These are phyloP conservation scores for Papilio glaucus DNA, from an alignment of 1,140 invertebrate species.

Conservation along the genomic window DNA sequence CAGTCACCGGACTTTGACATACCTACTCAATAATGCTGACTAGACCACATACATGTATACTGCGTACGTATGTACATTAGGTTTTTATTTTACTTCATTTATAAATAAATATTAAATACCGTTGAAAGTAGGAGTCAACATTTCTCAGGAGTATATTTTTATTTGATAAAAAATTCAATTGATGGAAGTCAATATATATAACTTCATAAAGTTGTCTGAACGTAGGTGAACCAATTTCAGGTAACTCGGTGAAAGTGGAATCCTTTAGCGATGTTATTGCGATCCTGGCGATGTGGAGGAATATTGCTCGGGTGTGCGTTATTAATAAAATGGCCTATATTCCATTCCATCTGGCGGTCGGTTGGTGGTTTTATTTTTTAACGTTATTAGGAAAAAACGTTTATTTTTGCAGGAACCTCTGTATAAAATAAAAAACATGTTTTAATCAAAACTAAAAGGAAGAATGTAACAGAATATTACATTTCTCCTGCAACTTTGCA, in stretches of 20 bases:
- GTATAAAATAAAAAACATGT: too few species aligned
- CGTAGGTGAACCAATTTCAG: slow-evolving; percentile 4
- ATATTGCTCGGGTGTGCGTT: slow-evolving; percentile 12
- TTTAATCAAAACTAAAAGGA: too few species aligned
- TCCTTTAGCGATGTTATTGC: slow-evolving; percentile 14
- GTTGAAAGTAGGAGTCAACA: too few species aligned
- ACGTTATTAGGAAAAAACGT: too few species aligned
- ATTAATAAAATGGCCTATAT: not conserved
- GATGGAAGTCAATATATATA: not conserved
- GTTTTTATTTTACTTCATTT: too few species aligned
- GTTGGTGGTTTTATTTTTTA: not conserved
- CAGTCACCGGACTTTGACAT: not conserved
- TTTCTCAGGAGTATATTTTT: not conserved
- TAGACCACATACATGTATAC: not conserved
- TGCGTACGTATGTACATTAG: too few species aligned
- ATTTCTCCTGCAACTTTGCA: too few species aligned
- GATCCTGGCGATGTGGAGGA: not conserved
- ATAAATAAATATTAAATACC: too few species aligned
- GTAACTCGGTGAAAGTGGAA: slow-evolving; percentile 17
- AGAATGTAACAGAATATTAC: too few species aligned
- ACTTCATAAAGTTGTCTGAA: slow-evolving; percentile 10
- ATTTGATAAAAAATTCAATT: not conserved
- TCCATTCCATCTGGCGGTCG: not conserved
- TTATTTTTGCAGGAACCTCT: too few species aligned
- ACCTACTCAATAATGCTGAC: not conserved